Evolutionary conservation across 2,888 invertebrate species (phyloP), one percentile per base, ranked within the genome.

Genomic region (Luffia ferchaultella): DNA sequence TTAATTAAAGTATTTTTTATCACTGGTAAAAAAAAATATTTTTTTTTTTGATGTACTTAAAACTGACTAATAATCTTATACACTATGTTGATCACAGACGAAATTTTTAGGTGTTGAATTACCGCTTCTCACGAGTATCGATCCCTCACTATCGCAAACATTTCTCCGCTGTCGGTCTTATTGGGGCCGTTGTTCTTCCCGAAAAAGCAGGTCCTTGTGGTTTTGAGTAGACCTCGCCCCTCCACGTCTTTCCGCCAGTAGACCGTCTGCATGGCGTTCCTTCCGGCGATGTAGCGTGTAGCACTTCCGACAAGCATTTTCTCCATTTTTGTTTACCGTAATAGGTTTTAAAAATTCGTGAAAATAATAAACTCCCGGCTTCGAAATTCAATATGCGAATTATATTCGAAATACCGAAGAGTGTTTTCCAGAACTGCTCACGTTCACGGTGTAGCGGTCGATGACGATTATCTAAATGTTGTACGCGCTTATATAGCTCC

Each of bases 211-310:
- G 83, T 85, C 59, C 79, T 86, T 3, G 87, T 85, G 9, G 87
- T 87, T 63, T 82, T 87, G 50, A 87, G 61, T 51, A 88, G 74
- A 9, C 83, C 85, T 30, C 82, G 85, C 55, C 73, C 75, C 47
- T 66, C 59, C 20, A 67, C 68, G 41, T 74, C 79, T 44, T 87
- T 85, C 60, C 91, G 83, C 92, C 92, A 92, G 62, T 92, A 92
- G 0, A 92, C 89, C 0, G 91, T 92, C 64, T 92, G 91, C 18
- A 91, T 86, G 1, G 91, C 91, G 62, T 91, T 89, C 53, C 90
- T 86, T 47, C 91, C 90, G 47, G 89, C 89, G 57, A 92, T 89
- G 68, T 89, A 90, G 52, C 92, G 87, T 17, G 90, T 89, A 42
- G 91, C 88, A 57, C 89, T 86, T 59, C 91, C 90, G 55, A 92